phyloP scores from a whole-genome alignment of 2,888 invertebrate genomes.

The Thera obeliscata region DNA sequence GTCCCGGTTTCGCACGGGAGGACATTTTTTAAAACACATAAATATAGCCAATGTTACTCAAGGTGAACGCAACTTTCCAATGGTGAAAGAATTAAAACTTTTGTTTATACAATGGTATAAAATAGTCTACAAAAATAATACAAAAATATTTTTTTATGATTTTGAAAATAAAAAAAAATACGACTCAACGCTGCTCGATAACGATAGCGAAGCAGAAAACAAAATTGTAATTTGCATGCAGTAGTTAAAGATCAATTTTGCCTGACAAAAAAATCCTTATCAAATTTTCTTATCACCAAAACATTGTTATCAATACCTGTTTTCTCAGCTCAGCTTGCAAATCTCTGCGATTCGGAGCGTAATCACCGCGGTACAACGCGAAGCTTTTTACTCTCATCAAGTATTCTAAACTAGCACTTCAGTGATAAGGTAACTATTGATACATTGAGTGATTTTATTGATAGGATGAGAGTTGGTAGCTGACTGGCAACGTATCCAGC shows the following conservation, averaged over 20 bases:
- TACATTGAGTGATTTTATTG: conserved; percentile 44
- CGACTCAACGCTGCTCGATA: too few relatives aligned
- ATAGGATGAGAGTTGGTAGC: conserved; percentile 60
- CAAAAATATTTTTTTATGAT: too few relatives aligned
- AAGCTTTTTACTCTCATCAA: conserved; percentile 36
- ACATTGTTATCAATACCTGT: conserved; percentile 36
- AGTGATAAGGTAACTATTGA: conserved; percentile 25
- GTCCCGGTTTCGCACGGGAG: too few relatives aligned
- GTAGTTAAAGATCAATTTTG: background rate
- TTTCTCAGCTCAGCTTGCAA: conserved; percentile 30
- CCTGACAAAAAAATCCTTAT: background rate
- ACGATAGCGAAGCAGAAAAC: too few relatives aligned
- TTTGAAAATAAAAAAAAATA: too few relatives aligned
- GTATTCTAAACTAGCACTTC: conserved; percentile 28
- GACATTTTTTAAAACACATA: too few relatives aligned
- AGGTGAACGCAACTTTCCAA: too few relatives aligned
- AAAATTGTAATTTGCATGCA: too few relatives aligned
- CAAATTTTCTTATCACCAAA: conserved; percentile 12
- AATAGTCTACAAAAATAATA: too few relatives aligned
- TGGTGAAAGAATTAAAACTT: too few relatives aligned
- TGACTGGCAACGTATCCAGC: conserved; percentile 64
- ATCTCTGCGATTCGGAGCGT: conserved; percentile 19
- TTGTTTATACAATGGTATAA: too few relatives aligned
- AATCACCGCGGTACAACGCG: conserved; percentile 25
- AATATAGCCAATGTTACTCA: too few relatives aligned